Conservation (phyloP, 1,140 invertebrate genomes). For the Apis florea region DNA sequence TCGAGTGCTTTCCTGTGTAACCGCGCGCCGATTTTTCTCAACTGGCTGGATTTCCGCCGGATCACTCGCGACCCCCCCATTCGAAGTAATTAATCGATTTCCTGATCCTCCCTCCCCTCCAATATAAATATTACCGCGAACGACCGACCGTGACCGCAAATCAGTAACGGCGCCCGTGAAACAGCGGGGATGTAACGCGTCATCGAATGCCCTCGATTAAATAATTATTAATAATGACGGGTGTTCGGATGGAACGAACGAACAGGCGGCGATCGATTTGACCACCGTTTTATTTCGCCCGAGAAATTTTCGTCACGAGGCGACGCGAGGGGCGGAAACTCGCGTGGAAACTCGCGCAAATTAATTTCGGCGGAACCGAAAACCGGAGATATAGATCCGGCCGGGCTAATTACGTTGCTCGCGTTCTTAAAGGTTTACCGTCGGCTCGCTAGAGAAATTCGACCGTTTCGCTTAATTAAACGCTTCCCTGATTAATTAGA, state of each 20-base stretch:
- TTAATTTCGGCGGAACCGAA: not conserved
- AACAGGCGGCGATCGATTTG: no score
- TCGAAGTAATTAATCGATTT: slow-evolving; percentile 53
- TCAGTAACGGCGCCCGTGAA: not conserved
- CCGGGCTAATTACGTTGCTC: slow-evolving; percentile 1
- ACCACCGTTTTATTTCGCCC: no score
- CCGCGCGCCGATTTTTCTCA: slow-evolving; percentile 39
- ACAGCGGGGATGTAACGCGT: not conserved
- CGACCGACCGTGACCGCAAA: slow-evolving; percentile 17
- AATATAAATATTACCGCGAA: slow-evolving; percentile 40
- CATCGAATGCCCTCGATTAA: slow-evolving; percentile 10
- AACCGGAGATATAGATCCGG: not conserved
- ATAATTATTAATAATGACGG: slow-evolving; percentile 44
- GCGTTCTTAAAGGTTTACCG: slow-evolving; percentile 26
- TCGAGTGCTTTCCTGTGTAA: slow-evolving; percentile 62
- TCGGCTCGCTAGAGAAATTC: slow-evolving; percentile 36
- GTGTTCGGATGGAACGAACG: not conserved
- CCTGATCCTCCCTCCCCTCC: slow-evolving; percentile 13
- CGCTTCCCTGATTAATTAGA: slow-evolving; percentile 62
- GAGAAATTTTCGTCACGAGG: not conserved
- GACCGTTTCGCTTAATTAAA: slow-evolving; percentile 67
- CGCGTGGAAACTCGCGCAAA: not conserved
- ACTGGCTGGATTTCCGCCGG: slow-evolving; percentile 35
- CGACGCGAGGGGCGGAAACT: not conserved
- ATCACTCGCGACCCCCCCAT: slow-evolving; percentile 37